These are phyloP conservation scores for Sphaeramia orbicularis DNA, from an alignment of 2,797 vertebrate genomes.

Conservation along the genomic window DNA sequence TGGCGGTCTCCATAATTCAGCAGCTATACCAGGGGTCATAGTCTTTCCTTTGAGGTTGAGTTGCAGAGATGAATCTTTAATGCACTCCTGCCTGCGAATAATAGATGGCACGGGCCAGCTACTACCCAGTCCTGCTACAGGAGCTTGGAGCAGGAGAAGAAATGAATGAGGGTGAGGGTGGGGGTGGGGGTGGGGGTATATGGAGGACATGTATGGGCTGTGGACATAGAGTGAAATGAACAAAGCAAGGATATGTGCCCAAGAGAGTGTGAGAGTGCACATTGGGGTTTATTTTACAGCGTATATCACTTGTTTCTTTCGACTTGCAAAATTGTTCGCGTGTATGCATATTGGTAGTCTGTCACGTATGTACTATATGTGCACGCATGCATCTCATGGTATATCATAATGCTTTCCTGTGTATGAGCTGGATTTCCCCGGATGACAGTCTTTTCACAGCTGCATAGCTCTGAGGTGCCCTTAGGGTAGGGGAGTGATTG, in stretches of 20 bases:
- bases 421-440: slow-evolving; percentile 42
- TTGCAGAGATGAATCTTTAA: slow-evolving; percentile 85
- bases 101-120: slow-evolving; percentile 77
- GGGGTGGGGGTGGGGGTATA: slow-evolving; percentile 2
- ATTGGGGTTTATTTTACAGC: slow-evolving; percentile 33
- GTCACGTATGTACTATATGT: slow-evolving; percentile 13
- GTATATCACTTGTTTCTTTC: slow-evolving; percentile 32
- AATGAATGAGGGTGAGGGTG: slow-evolving; percentile 45
- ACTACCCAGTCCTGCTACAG: slow-evolving; percentile 61
- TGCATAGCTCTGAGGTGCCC: slow-evolving; percentile 57
- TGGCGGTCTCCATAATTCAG: slow-evolving; percentile 86
- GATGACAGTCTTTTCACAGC: slow-evolving; percentile 64
- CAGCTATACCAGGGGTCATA: slow-evolving; percentile 83
- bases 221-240: slow-evolving; percentile 22
- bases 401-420: slow-evolving; percentile 34
- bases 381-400: slow-evolving; percentile 16
- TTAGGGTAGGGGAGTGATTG: slow-evolving; percentile 71
- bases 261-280: neutral
- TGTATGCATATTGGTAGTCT: neutral
- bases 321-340: slow-evolving; percentile 19
- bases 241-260: slow-evolving; percentile 33
- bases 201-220: slow-evolving; percentile 37
- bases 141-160: slow-evolving; percentile 46
- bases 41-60: slow-evolving; percentile 84
- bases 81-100: slow-evolving; percentile 79